Percentiles rank a stretch among this genome's conserved stretches.
These are phyloP conservation scores for Dinomys branickii DNA, from an alignment of 2,113 vertebrate species.

Conservation along the genomic window DNA sequence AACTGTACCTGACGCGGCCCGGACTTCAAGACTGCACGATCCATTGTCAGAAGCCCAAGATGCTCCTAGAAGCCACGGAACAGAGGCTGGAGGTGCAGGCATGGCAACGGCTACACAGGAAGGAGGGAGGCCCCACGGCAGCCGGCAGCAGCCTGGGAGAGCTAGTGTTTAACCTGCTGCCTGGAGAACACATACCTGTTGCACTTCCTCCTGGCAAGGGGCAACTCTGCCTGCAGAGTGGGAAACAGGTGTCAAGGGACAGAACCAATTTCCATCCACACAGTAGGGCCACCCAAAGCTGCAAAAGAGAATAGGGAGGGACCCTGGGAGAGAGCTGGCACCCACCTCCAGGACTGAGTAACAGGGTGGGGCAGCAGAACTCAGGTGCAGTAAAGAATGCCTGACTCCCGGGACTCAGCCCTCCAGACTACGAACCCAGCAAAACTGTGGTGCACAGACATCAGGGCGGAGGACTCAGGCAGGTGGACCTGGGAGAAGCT, in stretches of 20 bases:
- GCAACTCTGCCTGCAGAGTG: neutral
- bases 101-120: no score
- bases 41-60: neutral
- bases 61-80: neutral
- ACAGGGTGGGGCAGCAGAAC: neutral
- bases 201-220: neutral
- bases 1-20: neutral
- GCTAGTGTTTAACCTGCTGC: neutral
- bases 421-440: neutral
- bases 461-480: neutral
- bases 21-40: neutral
- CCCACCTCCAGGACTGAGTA: neutral
- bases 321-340: neutral
- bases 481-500: neutral
- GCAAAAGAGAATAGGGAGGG: neutral
- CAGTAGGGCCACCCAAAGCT: neutral
- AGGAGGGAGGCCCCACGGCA: neutral
- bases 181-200: fast-evolving
- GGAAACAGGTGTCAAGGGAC: fast-evolving
- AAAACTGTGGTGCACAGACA: no score
- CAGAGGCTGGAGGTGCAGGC: neutral
- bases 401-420: neutral
- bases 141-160: neutral
- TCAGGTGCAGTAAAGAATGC: neutral
- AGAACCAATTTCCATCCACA: neutral